phyloP scores from a whole-genome alignment of 2,888 invertebrate genomes.

The Scaptomyza reducta region DNA sequence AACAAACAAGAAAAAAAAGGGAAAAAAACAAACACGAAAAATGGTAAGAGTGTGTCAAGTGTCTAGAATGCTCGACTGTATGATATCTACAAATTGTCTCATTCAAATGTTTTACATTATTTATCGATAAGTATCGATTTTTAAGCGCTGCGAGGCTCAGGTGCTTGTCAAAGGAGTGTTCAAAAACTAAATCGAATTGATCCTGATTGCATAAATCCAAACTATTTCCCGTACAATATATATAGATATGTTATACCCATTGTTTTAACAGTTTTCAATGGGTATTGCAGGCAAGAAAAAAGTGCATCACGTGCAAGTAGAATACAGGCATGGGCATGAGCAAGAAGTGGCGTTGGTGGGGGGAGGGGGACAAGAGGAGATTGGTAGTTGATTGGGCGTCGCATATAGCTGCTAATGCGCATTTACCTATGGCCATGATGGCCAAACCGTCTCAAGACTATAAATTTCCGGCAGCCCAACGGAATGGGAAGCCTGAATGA shows the following conservation, averaged over 20 bases:
- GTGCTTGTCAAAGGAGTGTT: no score
- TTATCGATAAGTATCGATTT: background rate
- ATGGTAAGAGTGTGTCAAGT: background rate
- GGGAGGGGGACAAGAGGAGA: no score
- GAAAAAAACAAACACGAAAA: background rate
- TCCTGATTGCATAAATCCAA: no score
- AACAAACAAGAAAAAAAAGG: constrained; percentile 18
- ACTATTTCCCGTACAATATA: no score
- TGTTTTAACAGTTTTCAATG: constrained; percentile 2
- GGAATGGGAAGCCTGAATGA: constrained; percentile 14
- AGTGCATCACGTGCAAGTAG: constrained; percentile 39
- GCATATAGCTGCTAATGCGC: constrained; percentile 60
- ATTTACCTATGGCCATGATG: constrained; percentile 60
- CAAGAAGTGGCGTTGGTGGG: no score
- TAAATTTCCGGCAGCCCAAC: constrained; percentile 63
- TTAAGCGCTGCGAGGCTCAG: no score
- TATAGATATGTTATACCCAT: background rate
- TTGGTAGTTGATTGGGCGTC: constrained; percentile 20
- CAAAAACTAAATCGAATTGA: no score
- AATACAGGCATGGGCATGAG: background rate
- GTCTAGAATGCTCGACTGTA: background rate
- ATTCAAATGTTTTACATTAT: no score
- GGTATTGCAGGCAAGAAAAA: constrained; percentile 2
- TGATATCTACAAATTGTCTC: background rate
- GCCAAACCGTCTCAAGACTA: constrained; percentile 57